phyloP scores from a whole-genome alignment of 2,797 vertebrate species.

The Poecilia gillii region DNA sequence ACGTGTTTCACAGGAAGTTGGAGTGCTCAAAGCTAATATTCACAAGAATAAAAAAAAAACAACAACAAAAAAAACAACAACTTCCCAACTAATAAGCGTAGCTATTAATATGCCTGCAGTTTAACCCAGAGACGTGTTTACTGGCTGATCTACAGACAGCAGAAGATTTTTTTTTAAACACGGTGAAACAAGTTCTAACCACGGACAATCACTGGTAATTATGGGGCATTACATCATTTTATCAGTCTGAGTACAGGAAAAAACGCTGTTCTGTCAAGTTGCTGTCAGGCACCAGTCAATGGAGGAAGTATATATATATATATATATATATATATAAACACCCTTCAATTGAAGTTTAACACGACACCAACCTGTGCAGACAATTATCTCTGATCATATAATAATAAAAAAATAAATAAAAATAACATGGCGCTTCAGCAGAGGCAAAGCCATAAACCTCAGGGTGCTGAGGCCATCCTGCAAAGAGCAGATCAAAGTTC shows the following conservation, averaged over 20 bases:
- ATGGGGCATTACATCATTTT: conserved; percentile 11
- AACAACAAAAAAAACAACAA: not conserved
- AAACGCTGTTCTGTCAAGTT: not conserved
- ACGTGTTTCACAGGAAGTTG: not conserved
- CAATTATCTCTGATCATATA: not conserved
- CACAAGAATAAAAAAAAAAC: not conserved
- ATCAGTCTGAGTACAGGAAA: not conserved
- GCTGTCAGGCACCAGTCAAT: not conserved
- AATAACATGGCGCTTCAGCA: not conserved
- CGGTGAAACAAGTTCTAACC: not conserved
- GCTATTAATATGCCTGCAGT: not conserved
- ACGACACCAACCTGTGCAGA: not conserved
- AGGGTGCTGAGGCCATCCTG: not conserved
- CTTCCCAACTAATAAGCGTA: not conserved
- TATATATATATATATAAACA: not conserved
- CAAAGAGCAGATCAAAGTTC: not conserved
- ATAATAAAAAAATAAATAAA: not conserved
- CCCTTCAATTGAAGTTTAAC: too few relatives aligned
- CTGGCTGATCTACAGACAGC: not conserved
- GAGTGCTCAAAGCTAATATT: not conserved
- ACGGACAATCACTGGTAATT: not conserved
- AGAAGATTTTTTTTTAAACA: not conserved
- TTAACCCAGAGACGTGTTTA: not conserved
- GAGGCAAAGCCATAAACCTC: not conserved
- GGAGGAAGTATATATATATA: conserved; percentile 1